A percentile compares a stretch with the other conserved stretches of the same genome.
Evolutionary conservation across 2,888 invertebrate species (phyloP).

Genomic region (Leptura quadrifasciata): DNA sequence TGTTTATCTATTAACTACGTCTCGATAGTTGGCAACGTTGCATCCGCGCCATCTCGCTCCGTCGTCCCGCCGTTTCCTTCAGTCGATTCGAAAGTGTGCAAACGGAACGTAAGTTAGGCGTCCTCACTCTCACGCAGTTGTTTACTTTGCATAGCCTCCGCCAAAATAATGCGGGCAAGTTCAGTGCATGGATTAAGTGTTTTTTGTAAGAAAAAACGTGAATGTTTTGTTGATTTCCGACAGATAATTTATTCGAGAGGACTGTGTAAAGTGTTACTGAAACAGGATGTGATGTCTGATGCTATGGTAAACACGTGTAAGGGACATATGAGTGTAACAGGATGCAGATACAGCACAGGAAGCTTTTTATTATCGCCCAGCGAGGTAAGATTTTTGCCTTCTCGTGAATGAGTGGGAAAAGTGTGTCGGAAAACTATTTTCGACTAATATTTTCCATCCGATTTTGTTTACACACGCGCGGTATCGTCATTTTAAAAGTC

Average conservation of each 20-base stretch:
- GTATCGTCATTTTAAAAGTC: constrained; percentile 32
- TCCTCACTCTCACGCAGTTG: constrained; percentile 52
- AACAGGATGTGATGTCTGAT: constrained; percentile 62
- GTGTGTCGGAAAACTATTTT: background rate
- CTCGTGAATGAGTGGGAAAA: background rate
- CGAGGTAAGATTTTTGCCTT: constrained; percentile 57
- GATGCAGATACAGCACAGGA: constrained; percentile 67
- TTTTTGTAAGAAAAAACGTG: constrained; percentile 13
- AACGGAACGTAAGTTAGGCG: constrained; percentile 52
- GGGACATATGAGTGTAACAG: constrained; percentile 66
- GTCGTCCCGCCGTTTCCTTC: constrained; percentile 62
- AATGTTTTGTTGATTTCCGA: constrained; percentile 21
- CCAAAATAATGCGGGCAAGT: constrained; percentile 45
- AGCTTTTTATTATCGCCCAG: constrained; percentile 66
- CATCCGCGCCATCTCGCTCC: constrained; percentile 60
- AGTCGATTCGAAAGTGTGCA: constrained; percentile 61
- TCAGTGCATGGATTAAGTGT: constrained; percentile 31
- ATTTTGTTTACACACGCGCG: constrained; percentile 10
- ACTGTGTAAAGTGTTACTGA: constrained; percentile 41
- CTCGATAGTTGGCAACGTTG: constrained; percentile 55
- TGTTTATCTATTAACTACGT: background rate
- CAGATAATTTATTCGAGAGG: constrained; percentile 27
- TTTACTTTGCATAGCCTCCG: constrained; percentile 49
- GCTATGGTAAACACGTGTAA: constrained; percentile 65
- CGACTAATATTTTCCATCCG: background rate